Conservation (phyloP, 2,797 vertebrate species). For the Lepus oiostolus region DNA sequence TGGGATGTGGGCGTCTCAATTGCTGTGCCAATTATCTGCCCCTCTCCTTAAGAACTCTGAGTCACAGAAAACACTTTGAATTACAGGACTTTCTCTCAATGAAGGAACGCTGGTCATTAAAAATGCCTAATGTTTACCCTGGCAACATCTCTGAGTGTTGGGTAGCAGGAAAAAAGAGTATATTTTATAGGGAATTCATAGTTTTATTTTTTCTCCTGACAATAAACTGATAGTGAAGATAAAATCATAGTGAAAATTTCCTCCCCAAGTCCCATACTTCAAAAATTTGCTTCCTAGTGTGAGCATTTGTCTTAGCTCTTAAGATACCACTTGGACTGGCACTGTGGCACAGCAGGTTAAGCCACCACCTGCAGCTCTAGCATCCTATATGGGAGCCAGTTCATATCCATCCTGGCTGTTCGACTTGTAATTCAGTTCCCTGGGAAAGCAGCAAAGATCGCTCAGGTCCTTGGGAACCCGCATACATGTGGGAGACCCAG, state of each 20-base stretch:
- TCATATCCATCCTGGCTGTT: too few relatives aligned
- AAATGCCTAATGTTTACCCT: not conserved
- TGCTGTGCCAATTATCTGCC: too few relatives aligned
- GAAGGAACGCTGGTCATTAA: not conserved
- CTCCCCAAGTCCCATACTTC: not conserved
- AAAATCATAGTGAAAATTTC: not conserved
- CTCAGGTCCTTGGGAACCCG: too few relatives aligned
- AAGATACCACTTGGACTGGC: too few relatives aligned
- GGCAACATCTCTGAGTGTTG: not conserved
- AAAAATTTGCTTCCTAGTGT: constrained; percentile 27
- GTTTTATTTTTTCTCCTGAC: not conserved
- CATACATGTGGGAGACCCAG: too few relatives aligned
- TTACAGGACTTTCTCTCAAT: constrained; percentile 39
- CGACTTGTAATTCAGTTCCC: too few relatives aligned
- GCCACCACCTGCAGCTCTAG: too few relatives aligned
- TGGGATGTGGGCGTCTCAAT: too few relatives aligned
- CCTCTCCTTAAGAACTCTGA: constrained; percentile 12
- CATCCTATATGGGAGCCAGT: too few relatives aligned
- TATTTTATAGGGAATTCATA: constrained; percentile 5
- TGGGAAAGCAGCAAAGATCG: too few relatives aligned
- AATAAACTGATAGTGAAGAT: not conserved
- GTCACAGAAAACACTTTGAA: constrained; percentile 46
- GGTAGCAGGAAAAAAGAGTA: not conserved
- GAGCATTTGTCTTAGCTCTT: too few relatives aligned
- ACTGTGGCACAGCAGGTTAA: too few relatives aligned